Percentiles rank a stretch among this genome's conserved stretches.
phyloP scores from a whole-genome alignment of 1,140 invertebrate genomes.

The Triops longicaudatus region DNA sequence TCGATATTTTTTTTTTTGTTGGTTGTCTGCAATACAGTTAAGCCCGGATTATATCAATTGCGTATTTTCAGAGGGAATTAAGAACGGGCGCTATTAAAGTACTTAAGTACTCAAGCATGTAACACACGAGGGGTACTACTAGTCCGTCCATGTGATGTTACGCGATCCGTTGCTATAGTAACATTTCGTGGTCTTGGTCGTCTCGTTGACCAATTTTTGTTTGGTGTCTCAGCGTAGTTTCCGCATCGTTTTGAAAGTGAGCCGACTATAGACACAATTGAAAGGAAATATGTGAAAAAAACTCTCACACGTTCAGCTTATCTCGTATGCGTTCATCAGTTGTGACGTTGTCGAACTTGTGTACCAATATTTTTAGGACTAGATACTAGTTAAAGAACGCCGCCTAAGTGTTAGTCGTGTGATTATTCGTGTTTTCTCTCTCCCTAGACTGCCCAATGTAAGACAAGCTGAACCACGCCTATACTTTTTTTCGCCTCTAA shows the following conservation, averaged over 20 bases:
- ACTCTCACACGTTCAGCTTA: not conserved
- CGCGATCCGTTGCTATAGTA: not conserved
- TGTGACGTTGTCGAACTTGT: not conserved
- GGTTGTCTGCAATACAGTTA: slow-evolving; percentile 8
- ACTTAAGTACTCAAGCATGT: not conserved
- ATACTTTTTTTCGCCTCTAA: not conserved
- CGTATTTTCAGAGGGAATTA: not conserved
- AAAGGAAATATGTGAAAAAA: not conserved
- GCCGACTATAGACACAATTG: not conserved
- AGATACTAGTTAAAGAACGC: not conserved
- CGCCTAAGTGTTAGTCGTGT: slow-evolving; percentile 4
- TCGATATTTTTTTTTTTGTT: not conserved
- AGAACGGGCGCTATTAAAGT: not conserved
- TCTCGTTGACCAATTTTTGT: too few relatives aligned
- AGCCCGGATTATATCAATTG: not conserved
- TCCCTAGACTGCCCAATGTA: not conserved
- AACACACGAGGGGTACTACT: not conserved
- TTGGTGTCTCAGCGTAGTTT: too few relatives aligned
- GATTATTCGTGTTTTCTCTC: not conserved
- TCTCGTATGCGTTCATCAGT: not conserved
- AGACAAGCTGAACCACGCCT: not conserved
- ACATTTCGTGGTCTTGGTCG: not conserved
- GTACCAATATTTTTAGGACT: not conserved
- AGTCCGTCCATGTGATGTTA: not conserved
- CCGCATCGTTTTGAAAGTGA: too few relatives aligned